Conservation (phyloP, 92 coral and sea anemone species). For the Phenganax marumi region DNA sequence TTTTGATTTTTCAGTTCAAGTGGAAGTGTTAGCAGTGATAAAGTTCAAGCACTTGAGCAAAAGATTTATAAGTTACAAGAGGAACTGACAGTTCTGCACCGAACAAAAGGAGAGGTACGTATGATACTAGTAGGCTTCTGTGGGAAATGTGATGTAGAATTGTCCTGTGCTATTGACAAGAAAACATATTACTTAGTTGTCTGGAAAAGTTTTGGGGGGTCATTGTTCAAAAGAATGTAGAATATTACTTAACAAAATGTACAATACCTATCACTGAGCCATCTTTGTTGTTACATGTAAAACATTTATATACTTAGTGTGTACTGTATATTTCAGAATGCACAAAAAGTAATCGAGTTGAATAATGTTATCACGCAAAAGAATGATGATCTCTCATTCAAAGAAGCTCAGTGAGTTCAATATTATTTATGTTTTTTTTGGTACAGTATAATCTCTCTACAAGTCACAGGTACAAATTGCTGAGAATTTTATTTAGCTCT, state of each 20-base stretch:
- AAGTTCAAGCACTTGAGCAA: conserved; percentile 74
- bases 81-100: conserved; percentile 83
- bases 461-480: neutral
- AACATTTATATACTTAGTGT: neutral
- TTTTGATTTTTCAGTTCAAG: conserved; percentile 42
- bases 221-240: no score
- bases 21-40: conserved; percentile 71
- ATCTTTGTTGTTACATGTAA: neutral
- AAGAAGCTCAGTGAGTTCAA: conserved; percentile 86
- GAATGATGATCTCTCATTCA: conserved; percentile 69
- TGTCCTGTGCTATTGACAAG: no score
- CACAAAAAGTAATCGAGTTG: conserved; percentile 82
- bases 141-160: neutral
- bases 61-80: conserved; percentile 88
- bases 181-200: no score
- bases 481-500: neutral
- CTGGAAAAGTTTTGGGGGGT: no score
- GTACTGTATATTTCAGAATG: conserved; percentile 64
- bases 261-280: no score
- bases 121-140: neutral
- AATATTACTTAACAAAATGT: no score
- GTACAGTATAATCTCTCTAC: neutral
- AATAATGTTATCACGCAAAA: conserved; percentile 69
- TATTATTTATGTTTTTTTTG: neutral
- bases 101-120: conserved; percentile 89